phyloP scores from a whole-genome alignment of 2,113 vertebrate genomes.

The Sprattus sprattus region DNA sequence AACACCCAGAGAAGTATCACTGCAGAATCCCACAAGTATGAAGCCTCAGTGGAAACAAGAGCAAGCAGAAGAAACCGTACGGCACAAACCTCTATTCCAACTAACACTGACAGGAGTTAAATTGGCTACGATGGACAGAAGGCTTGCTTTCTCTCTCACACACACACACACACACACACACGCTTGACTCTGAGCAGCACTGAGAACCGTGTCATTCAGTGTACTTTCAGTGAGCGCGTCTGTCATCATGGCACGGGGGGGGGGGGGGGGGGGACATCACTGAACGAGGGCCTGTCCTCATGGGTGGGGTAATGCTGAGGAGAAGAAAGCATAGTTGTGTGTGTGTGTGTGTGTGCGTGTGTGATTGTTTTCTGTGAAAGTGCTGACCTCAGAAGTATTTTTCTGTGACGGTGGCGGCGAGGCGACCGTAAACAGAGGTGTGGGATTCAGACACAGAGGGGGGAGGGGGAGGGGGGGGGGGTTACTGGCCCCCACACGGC shows the following conservation, averaged over 20 bases:
- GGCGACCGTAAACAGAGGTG: background rate
- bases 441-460: background rate
- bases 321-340: background rate
- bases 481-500: background rate
- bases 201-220: background rate
- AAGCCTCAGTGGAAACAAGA: too few relatives aligned
- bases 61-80: too few relatives aligned
- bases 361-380: background rate
- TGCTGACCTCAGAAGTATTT: slow-evolving; percentile 8
- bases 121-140: too few relatives aligned
- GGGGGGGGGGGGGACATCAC: too few relatives aligned
- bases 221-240: background rate
- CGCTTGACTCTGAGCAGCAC: background rate
- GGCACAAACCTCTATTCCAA: too few relatives aligned
- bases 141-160: too few relatives aligned
- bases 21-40: too few relatives aligned
- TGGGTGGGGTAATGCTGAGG: too few relatives aligned
- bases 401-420: background rate
- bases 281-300: too few relatives aligned
- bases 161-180: too few relatives aligned
- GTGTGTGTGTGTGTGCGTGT: background rate
- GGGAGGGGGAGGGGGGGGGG: background rate
- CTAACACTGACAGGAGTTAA: too few relatives aligned
- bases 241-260: background rate
- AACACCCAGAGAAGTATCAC: too few relatives aligned